Evolutionary conservation across 2,797 vertebrate species (phyloP), one percentile per base, ranked within the genome.

Genomic region (Tauraco hartlaubi): DNA sequence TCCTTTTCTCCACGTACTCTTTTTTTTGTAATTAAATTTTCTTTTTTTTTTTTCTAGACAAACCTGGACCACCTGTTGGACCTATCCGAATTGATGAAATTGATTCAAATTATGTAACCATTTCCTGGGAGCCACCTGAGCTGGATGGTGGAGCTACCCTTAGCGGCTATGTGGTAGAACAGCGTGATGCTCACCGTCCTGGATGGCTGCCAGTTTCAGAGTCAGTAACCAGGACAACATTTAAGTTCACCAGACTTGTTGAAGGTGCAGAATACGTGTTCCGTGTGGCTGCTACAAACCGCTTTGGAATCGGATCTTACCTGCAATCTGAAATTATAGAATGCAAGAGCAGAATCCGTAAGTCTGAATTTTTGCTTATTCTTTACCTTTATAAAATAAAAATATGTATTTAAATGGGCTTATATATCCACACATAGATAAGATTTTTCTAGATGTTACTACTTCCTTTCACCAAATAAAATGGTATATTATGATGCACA

Each of bases 201-300:
- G 99, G 99, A 95, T 99, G 99, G 99, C 97, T 99, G 85, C 99
- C 99, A 20, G 98, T 99, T 93, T 99, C 98, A 13, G 99, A 99
- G 92, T 99, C 99, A 41, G 99, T 99, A 90, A 99, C 99, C 79
- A 98, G 99, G 95, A 98, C 99, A 55, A 99, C 88, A 17, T 99
- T 99, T 97, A 99, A 99, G 91, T 99, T 99, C 94, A 98, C 97
- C 74, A 99, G 99, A 96, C 98, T 99, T 90, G 99, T 97, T 39
- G 99, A 99, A 97, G 98, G 99, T 95, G 98, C 99, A 62, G 99
- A 99, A 96, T 99, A 99, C 4, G 99, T 99, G 93, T 99, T 99
- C 99, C 99, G 99, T 49, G 99, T 99, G 56, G 99, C 99, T 95
- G 99, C 99, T 55, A 98, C 98, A 33, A 99, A 99, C 97, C 99